phyloP scores from a whole-genome alignment of 2,888 invertebrate genomes.

The Synanthedon vespiformis region DNA sequence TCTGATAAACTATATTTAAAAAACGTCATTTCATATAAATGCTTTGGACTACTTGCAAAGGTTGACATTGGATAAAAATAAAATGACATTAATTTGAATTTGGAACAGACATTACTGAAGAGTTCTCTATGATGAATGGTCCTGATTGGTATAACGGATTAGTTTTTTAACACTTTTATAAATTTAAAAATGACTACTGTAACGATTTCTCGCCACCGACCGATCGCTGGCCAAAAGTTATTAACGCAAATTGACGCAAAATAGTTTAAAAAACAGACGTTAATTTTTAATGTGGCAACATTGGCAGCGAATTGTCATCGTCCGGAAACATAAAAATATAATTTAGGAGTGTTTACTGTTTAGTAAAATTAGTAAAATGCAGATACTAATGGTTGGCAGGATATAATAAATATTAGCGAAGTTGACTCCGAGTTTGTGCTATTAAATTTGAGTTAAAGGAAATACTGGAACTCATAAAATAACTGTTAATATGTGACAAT shows the following conservation, averaged over 20 bases:
- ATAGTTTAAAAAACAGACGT: slow-evolving; percentile 58
- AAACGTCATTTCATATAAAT: no score
- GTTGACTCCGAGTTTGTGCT: slow-evolving; percentile 40
- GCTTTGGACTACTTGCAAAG: no score
- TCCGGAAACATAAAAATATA: slow-evolving; percentile 66
- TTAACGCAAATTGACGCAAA: slow-evolving; percentile 63
- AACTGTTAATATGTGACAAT: neutral
- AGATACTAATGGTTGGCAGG: slow-evolving; percentile 46
- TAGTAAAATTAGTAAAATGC: slow-evolving; percentile 59
- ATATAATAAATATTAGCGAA: slow-evolving; percentile 55
- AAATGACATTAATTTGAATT: no score
- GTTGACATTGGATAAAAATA: no score
- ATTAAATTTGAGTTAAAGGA: slow-evolving; percentile 13
- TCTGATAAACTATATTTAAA: no score
- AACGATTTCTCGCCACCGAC: no score
- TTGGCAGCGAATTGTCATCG: slow-evolving; percentile 45
- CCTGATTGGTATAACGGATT: no score
- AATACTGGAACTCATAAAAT: neutral
- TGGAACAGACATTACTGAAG: no score
- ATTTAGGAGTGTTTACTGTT: slow-evolving; percentile 61
- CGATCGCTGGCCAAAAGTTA: slow-evolving; percentile 33
- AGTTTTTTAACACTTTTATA: no score
- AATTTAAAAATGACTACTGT: no score
- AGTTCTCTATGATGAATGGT: no score
- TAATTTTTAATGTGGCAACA: slow-evolving; percentile 62